Conservation (phyloP, 37 sponge, comb jelly and placozoan species). For the Dysidea cf. avara region DNA sequence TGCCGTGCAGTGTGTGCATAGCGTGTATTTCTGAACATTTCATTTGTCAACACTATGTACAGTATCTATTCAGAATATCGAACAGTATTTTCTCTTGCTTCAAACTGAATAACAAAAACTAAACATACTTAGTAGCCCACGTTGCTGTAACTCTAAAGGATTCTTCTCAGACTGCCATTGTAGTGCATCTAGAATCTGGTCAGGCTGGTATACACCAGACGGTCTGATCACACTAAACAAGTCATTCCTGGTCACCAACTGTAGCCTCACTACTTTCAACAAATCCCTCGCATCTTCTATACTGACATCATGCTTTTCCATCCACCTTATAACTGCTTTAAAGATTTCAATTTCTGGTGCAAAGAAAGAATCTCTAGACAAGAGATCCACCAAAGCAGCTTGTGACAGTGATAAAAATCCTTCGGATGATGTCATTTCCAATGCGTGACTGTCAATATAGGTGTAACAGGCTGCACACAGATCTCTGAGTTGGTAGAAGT, state of each 20-base stretch:
- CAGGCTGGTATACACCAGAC: slow-evolving; percentile 46
- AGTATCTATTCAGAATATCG: too few species aligned
- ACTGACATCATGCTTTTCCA: slow-evolving; percentile 53
- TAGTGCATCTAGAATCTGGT: slow-evolving; percentile 79
- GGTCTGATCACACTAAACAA: slow-evolving; percentile 60
- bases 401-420: slow-evolving; percentile 75
- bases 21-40: too few species aligned
- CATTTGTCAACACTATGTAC: too few species aligned
- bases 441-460: slow-evolving; percentile 77
- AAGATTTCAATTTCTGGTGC: slow-evolving; percentile 88
- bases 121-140: slow-evolving; percentile 69
- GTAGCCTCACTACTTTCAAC: slow-evolving; percentile 64
- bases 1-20: too few species aligned
- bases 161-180: slow-evolving; percentile 2
- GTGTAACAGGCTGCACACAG: slow-evolving; percentile 51
- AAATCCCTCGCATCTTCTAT: slow-evolving; percentile 34
- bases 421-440: slow-evolving; percentile 76
- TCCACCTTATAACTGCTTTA: slow-evolving; percentile 70
- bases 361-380: slow-evolving; percentile 83
- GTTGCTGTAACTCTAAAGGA: slow-evolving; percentile 26
- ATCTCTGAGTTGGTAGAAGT: slow-evolving; percentile 71
- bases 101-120: neutral
- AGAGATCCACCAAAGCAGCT: slow-evolving; percentile 63
- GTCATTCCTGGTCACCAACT: slow-evolving; percentile 49
- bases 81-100: too few species aligned